Conservation (phyloP, 2,888 invertebrate species). For the Noctua janthe region DNA sequence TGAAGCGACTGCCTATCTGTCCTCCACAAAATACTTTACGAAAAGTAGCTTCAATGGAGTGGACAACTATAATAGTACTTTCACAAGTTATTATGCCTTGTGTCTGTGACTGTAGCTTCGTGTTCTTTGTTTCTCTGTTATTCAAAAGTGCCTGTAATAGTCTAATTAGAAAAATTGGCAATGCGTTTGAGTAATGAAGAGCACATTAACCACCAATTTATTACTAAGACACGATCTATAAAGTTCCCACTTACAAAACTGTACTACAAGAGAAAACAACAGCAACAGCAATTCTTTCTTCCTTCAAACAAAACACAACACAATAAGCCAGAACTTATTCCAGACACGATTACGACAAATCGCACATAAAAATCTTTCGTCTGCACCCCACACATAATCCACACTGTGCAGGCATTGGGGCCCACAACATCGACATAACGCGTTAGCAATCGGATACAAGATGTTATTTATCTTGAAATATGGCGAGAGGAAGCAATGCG, state of each 20-base stretch:
- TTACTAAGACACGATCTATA: neutral
- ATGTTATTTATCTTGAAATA: slow-evolving; percentile 71
- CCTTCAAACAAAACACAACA: neutral
- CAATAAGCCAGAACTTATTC: neutral
- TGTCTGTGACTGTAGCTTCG: too few relatives aligned
- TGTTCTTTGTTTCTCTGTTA: too few relatives aligned
- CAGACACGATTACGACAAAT: slow-evolving; percentile 22
- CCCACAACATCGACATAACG: slow-evolving; percentile 65
- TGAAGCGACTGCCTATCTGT: too few relatives aligned
- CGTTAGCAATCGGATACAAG: slow-evolving; percentile 74
- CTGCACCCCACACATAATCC: slow-evolving; percentile 32
- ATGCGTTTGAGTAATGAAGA: neutral
- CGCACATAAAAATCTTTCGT: slow-evolving; percentile 33
- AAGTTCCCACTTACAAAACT: neutral
- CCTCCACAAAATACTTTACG: too few relatives aligned
- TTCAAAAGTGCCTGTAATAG: too few relatives aligned
- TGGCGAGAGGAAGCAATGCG: slow-evolving; percentile 54
- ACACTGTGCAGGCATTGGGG: slow-evolving; percentile 50
- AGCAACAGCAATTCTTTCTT: neutral
- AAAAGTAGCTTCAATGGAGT: too few relatives aligned
- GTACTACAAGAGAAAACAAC: neutral
- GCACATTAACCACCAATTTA: neutral
- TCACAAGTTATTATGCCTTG: too few relatives aligned
- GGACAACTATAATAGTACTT: too few relatives aligned
- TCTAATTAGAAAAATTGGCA: too few relatives aligned